phyloP scores from a whole-genome alignment of 2,888 invertebrate species.

The Aphodius granarius region DNA sequence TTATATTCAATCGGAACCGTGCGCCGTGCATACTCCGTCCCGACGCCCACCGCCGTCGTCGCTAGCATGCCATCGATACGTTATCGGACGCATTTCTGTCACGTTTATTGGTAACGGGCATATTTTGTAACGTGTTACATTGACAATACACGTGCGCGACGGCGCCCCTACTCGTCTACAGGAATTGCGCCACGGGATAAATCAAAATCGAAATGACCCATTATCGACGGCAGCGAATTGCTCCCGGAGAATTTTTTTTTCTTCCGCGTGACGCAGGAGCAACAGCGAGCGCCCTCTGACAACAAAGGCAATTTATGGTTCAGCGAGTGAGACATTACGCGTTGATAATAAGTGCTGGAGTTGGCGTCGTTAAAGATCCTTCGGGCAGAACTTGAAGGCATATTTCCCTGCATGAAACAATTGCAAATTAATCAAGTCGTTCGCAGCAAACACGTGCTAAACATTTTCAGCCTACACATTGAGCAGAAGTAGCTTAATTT shows the following conservation, averaged over 20 bases:
- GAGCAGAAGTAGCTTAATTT: too few relatives aligned
- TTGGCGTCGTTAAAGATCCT: background rate
- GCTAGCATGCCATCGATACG: conserved; percentile 36
- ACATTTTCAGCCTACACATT: too few relatives aligned
- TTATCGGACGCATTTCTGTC: conserved; percentile 42
- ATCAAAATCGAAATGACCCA: background rate
- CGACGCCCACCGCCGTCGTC: background rate
- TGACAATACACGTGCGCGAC: conserved; percentile 9
- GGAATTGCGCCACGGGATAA: background rate
- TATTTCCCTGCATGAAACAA: background rate
- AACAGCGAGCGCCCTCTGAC: background rate
- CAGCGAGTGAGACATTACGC: background rate
- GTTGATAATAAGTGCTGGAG: background rate
- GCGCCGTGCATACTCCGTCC: background rate
- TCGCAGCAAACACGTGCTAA: too few relatives aligned
- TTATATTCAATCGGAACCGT: conserved; percentile 30
- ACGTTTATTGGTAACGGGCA: conserved; percentile 32
- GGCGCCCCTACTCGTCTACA: background rate
- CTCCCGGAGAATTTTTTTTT: background rate
- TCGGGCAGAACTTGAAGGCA: background rate
- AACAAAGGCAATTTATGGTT: background rate
- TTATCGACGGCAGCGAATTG: background rate
- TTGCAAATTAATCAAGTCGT: too few relatives aligned
- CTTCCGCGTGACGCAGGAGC: background rate
- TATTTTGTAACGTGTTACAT: conserved; percentile 23